Evolutionary conservation across 2,888 invertebrate species (phyloP).

Genomic region (Bimastos eiseni): DNA sequence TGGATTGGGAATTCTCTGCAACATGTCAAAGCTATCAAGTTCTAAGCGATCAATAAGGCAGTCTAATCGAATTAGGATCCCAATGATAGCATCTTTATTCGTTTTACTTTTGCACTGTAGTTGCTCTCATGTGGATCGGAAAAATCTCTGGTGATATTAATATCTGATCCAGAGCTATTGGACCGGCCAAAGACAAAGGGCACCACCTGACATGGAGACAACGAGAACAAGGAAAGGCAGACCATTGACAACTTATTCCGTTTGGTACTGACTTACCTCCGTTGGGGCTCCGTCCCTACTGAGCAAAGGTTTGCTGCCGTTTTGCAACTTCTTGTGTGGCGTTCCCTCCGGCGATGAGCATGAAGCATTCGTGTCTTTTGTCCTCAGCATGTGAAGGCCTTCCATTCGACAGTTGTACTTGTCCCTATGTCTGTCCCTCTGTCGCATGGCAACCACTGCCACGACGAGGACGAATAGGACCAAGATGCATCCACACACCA

Average conservation of each 20-base stretch:
- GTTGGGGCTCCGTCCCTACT: background rate
- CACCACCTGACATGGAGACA: too few species aligned
- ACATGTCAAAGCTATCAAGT: background rate
- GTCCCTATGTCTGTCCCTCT: slow-evolving; percentile 33
- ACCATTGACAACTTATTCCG: background rate
- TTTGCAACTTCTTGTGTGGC: slow-evolving; percentile 1
- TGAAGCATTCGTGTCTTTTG: slow-evolving; percentile 24
- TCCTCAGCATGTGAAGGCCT: slow-evolving; percentile 38
- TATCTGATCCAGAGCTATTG: background rate
- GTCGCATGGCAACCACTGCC: slow-evolving; percentile 34
- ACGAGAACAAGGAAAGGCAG: background rate
- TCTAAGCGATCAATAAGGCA: background rate
- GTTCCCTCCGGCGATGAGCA: slow-evolving; percentile 18
- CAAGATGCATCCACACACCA: slow-evolving; percentile 40
- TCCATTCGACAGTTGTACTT: slow-evolving; percentile 45
- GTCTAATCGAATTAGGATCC: background rate
- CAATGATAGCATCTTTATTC: background rate
- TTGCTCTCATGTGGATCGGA: background rate
- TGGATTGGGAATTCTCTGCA: background rate
- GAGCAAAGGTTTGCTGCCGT: background rate
- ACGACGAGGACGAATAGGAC: slow-evolving; percentile 36
- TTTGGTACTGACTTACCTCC: background rate
- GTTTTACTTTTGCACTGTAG: background rate
- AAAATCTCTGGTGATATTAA: background rate
- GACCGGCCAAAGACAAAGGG: background rate